Percentiles rank a stretch among this genome's conserved stretches.
Evolutionary conservation across 2,797 vertebrate genomes (phyloP).

Genomic region (Danio choprae): DNA sequence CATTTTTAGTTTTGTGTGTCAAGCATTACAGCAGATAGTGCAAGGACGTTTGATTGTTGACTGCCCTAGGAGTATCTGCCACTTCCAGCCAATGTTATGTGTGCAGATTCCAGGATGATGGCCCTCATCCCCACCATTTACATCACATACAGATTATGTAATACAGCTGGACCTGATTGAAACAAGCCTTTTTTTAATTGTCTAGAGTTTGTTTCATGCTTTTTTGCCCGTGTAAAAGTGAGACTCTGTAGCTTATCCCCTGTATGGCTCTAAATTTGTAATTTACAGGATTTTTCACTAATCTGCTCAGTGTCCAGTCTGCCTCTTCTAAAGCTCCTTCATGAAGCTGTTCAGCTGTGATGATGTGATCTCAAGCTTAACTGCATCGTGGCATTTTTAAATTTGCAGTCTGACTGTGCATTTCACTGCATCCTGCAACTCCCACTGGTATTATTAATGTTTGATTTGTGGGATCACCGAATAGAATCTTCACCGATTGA

Average conservation of each 20-base stretch:
- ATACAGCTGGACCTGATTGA: background rate
- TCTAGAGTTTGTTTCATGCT: conserved; percentile 1
- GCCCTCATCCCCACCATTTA: background rate
- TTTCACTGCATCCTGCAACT: background rate
- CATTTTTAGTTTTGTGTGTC: background rate
- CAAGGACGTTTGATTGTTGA: background rate
- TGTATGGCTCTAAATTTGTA: background rate
- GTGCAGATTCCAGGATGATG: background rate
- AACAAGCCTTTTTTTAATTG: background rate
- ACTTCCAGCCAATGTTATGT: background rate
- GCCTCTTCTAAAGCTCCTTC: conserved; percentile 23
- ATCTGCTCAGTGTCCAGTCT: conserved; percentile 8
- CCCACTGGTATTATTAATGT: background rate
- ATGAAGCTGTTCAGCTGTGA: conserved; percentile 19
- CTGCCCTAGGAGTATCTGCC: background rate
- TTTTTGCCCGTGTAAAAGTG: background rate
- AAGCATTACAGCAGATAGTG: conserved; percentile 10
- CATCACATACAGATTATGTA: background rate
- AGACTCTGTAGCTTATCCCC: background rate
- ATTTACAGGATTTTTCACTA: conserved; percentile 33
- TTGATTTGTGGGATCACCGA: background rate
- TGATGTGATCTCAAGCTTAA: conserved; percentile 30
- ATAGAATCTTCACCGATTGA: background rate
- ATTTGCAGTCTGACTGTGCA: background rate
- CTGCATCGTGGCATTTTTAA: conserved; percentile 16